Evolutionary conservation across 2,113 vertebrate genomes (phyloP).

Genomic region (Ancistrus triradiatus): DNA sequence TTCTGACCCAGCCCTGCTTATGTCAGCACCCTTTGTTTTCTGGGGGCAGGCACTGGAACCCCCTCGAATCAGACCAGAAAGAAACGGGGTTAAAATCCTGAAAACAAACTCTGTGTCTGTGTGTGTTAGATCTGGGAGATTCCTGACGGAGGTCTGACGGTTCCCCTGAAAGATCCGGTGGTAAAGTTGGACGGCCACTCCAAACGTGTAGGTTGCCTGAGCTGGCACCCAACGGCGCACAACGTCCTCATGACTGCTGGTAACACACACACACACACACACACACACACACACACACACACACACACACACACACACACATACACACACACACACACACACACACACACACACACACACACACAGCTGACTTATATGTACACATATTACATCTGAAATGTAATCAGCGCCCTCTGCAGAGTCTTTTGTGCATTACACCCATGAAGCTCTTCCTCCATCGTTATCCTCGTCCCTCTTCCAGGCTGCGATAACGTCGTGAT

Average conservation of each 20-base stretch:
- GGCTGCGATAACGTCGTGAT: conserved; percentile 83
- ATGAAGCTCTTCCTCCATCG: not conserved
- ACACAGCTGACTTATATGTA: not conserved
- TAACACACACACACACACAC: conserved; percentile 41
- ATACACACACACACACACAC: not conserved
- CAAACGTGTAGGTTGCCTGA: conserved; percentile 83
- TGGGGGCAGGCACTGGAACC: too few species aligned
- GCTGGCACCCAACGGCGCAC: conserved; percentile 86
- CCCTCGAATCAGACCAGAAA: too few species aligned
- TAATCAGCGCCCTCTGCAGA: too few species aligned
- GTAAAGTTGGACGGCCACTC: conserved; percentile 87
- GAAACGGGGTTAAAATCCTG: too few species aligned
- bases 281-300: conserved; percentile 25
- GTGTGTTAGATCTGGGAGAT: conserved; percentile 82
- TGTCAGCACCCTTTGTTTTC: too few species aligned
- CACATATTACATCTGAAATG: too few species aligned
- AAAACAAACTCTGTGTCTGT: too few species aligned
- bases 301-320: conserved; percentile 19
- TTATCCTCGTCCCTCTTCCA: conserved; percentile 36
- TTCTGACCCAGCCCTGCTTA: too few species aligned
- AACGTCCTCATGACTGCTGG: conserved; percentile 87
- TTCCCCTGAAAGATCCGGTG: conserved; percentile 73
- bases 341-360: not conserved
- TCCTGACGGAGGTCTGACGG: conserved; percentile 72
- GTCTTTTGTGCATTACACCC: not conserved